These are phyloP conservation scores for Osmerus eperlanus DNA, from an alignment of 2,113 vertebrate species.

Conservation along the genomic window DNA sequence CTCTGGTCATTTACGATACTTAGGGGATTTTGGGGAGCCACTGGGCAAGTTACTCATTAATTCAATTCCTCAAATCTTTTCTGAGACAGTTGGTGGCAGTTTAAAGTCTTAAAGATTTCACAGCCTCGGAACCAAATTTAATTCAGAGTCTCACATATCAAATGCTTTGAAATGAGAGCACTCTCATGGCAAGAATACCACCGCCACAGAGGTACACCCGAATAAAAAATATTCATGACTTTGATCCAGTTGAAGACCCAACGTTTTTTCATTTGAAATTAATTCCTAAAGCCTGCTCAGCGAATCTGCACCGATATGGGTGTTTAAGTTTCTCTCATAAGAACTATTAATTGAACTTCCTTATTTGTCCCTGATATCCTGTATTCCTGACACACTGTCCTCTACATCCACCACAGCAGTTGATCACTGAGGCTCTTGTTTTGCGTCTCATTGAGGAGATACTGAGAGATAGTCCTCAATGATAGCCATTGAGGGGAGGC, in stretches of 20 bases:
- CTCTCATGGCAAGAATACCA: conserved; percentile 24
- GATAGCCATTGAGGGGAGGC: too few relatives aligned
- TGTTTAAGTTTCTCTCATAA: conserved; percentile 18
- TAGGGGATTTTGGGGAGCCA: too few relatives aligned
- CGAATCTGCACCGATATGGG: conserved; percentile 27
- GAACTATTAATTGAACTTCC: conserved; percentile 1
- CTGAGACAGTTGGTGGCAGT: conserved; percentile 20
- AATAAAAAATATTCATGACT: conserved; percentile 38
- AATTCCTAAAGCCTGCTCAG: conserved; percentile 29
- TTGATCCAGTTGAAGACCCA: conserved; percentile 38
- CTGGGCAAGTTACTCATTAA: conserved; percentile 15
- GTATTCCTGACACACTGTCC: background rate
- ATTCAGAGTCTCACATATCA: conserved; percentile 18
- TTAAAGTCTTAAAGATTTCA: conserved; percentile 31
- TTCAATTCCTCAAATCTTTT: conserved; percentile 34
- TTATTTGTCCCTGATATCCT: background rate
- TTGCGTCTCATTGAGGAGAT: too few relatives aligned
- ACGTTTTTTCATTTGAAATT: conserved; percentile 32
- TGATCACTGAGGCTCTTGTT: background rate
- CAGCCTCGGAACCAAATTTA: conserved; percentile 24
- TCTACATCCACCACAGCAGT: background rate
- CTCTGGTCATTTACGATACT: background rate
- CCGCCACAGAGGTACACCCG: conserved; percentile 11
- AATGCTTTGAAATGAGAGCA: conserved; percentile 28
- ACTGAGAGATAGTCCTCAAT: too few relatives aligned